Percentiles rank a stretch among this genome's conserved stretches.
phyloP scores from a whole-genome alignment of 2,888 invertebrate genomes.

The Macrosiphum euphorbiae region DNA sequence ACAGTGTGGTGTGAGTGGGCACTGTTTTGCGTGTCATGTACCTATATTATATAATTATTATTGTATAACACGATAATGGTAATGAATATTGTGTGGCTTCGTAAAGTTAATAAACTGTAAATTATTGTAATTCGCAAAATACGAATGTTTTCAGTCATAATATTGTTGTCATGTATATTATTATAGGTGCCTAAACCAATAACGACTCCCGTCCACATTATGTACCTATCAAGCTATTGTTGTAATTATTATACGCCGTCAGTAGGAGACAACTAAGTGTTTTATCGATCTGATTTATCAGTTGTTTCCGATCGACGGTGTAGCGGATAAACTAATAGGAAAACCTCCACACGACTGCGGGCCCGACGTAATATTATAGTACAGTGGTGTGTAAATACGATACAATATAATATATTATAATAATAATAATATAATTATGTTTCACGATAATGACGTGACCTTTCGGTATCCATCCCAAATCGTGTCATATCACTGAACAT shows the following conservation, averaged over 20 bases:
- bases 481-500: not conserved
- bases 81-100: slow-evolving; percentile 24
- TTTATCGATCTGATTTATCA: not conserved
- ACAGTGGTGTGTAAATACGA: not conserved
- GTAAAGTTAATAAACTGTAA: slow-evolving; percentile 33
- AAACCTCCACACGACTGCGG: not conserved
- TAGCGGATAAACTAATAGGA: not conserved
- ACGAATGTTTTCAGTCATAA: not conserved
- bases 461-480: not conserved
- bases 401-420: too few species aligned
- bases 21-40: not conserved
- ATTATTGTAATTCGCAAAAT: slow-evolving; percentile 27
- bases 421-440: slow-evolving; percentile 7
- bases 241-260: not conserved
- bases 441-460: slow-evolving; percentile 20
- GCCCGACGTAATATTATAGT: not conserved
- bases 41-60: not conserved
- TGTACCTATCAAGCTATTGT: not conserved
- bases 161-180: not conserved
- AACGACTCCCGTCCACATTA: not conserved
- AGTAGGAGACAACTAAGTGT: not conserved
- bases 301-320: not conserved
- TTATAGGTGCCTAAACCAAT: not conserved
- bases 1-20: not conserved
- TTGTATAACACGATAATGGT: not conserved